phyloP scores from a whole-genome alignment of 1,140 invertebrate genomes.

The Sipha flava region DNA sequence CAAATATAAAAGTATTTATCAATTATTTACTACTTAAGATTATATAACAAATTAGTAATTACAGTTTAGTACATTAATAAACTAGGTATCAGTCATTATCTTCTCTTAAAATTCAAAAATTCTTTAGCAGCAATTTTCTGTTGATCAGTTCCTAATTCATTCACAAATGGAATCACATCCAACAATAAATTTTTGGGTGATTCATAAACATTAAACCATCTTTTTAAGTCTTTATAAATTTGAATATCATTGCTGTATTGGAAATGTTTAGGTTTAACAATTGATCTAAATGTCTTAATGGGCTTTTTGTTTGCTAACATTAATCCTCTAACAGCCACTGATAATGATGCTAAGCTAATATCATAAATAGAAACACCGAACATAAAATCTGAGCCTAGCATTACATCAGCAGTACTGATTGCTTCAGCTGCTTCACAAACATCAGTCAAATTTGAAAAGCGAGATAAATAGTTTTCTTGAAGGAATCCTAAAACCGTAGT shows the following conservation, averaged over 20 bases:
- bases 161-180: conserved; percentile 20
- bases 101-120: conserved; percentile 11
- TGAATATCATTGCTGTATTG: neutral
- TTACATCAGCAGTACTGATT: conserved; percentile 53
- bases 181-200: conserved; percentile 18
- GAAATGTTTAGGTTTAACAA: conserved; percentile 17
- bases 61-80: neutral
- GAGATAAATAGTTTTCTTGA: conserved; percentile 63
- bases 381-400: conserved; percentile 49
- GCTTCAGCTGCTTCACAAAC: conserved; percentile 49
- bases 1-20: neutral
- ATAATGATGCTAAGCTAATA: conserved; percentile 48
- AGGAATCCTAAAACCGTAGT: conserved; percentile 57
- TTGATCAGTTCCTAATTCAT: neutral
- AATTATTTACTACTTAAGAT: neutral
- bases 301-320: conserved; percentile 62
- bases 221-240: neutral
- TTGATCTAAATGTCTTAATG: conserved; percentile 19
- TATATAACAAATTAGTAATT: neutral
- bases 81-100: neutral
- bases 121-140: neutral
- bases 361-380: conserved; percentile 40
- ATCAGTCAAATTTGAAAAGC: conserved; percentile 54
- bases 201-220: neutral
- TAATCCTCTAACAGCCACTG: conserved; percentile 54